Evolutionary conservation across 2,797 vertebrate genomes (phyloP), one percentile per base, ranked within the genome.

Genomic region (Clarias pachynema): DNA sequence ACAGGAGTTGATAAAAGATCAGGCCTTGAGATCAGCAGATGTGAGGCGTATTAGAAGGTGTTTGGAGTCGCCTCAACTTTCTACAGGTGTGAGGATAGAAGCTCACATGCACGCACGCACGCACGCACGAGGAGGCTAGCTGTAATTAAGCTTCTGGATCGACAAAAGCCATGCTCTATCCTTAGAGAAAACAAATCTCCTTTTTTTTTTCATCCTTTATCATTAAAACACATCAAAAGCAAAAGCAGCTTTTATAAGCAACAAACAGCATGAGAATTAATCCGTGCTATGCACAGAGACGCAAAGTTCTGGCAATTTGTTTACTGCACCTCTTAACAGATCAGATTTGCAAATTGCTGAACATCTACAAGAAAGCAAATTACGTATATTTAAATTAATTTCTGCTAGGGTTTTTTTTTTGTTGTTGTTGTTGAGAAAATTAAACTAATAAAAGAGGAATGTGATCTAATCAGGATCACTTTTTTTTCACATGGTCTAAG

Each of bases 131-230:
- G 3, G 31, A 73, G 77, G 79, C 80, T 56, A 15, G 57, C 87
- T 83, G 86, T 89, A 90, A 90, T 90, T 90, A 90, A 90, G 85
- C 82, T 82, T 72, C 80, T 82, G 82, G 85, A 85, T 84, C 75
- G 59, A 82, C 81, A 86, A 84, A 83, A 82, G 73, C 78, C 57
- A 84, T 74, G 80, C 73, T 86, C 87, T 79, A 84, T 90, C 87
- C 73, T 86, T 83, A 81, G 73, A 88, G 85, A 81, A 84, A 81
- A 84, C 84, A 87, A 34, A 57, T 37, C 73, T 66, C 6, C 5
- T 79, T 53, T 12, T 81, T 80, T 88, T 37, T 68, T 75, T 85
- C 57, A 85, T 88, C 83, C 86, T 81, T 87, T 88, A 87, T 87
- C 88, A 84, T 83, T 82, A 87, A 84, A 85, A 85, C 72, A 89